Evolutionary conservation across 2,888 invertebrate genomes (phyloP).

Genomic region (Caenorhabditis drosophilae): DNA sequence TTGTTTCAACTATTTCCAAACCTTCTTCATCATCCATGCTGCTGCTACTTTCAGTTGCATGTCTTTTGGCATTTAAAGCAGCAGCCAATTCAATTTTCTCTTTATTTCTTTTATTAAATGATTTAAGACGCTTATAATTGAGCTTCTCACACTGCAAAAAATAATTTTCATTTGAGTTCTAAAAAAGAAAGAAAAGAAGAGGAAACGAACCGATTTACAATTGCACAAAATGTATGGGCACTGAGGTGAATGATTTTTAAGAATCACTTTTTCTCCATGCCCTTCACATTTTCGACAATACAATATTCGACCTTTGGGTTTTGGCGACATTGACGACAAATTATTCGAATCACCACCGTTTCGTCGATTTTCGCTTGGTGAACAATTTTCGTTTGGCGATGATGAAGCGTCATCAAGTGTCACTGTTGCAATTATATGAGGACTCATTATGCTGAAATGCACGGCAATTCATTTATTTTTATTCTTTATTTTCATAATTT

Average conservation of each 20-base stretch:
- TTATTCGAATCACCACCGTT: too few species aligned
- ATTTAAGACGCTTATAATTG: constrained; percentile 52
- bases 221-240: constrained; percentile 59
- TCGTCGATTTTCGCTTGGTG: too few species aligned
- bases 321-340: constrained; percentile 19
- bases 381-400: constrained; percentile 27
- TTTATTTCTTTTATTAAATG: constrained; percentile 55
- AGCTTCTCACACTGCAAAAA: constrained; percentile 51
- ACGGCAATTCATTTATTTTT: neutral
- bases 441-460: constrained; percentile 35
- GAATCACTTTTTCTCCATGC: constrained; percentile 53
- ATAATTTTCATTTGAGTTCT: too few species aligned
- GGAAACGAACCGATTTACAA: constrained; percentile 53
- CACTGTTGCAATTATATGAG: constrained; percentile 27
- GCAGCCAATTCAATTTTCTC: constrained; percentile 53
- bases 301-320: constrained; percentile 39
- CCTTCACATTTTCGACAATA: constrained; percentile 63
- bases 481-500: too few species aligned
- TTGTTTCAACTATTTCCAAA: too few species aligned
- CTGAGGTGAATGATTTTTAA: constrained; percentile 60
- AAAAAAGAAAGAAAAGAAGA: too few species aligned
- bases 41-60: constrained; percentile 17
- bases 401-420: constrained; percentile 25
- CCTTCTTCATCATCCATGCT: constrained; percentile 38
- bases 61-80: constrained; percentile 39